These are phyloP conservation scores for Patella depressa DNA, from an alignment of 2,888 invertebrate species.

Conservation along the genomic window DNA sequence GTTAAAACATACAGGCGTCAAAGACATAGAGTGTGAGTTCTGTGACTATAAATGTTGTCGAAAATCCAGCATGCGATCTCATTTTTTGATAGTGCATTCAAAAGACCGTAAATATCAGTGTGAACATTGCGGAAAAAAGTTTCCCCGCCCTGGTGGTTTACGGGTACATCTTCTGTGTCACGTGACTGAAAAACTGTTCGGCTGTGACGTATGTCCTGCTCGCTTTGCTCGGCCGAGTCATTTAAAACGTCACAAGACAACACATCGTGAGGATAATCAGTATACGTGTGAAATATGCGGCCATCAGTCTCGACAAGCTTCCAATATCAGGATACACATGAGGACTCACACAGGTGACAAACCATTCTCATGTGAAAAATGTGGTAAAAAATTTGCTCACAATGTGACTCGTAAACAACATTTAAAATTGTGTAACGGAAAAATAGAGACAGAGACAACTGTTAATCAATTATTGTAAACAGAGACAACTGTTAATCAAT, in stretches of 20 bases:
- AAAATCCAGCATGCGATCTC: neutral
- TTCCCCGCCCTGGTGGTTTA: neutral
- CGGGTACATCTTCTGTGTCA: neutral
- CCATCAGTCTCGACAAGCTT: neutral
- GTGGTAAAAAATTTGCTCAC: neutral
- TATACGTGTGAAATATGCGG: neutral
- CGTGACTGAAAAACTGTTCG: neutral
- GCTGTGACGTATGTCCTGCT: neutral
- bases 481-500: no score
- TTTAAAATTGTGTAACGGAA: no score
- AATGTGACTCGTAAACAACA: conserved; percentile 5
- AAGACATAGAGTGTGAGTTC: neutral
- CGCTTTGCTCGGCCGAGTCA: neutral
- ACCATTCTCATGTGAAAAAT: neutral
- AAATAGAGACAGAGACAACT: no score
- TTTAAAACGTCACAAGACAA: neutral
- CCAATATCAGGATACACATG: neutral
- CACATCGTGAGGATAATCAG: neutral
- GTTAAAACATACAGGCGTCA: neutral
- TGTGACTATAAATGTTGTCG: neutral
- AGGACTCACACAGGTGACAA: neutral
- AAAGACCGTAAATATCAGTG: neutral
- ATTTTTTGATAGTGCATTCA: neutral
- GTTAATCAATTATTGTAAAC: no score
- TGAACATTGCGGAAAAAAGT: neutral